Percentiles rank a stretch among this genome's conserved stretches.
These are phyloP conservation scores for Fulmarus glacialis DNA, from an alignment of 2,113 vertebrate genomes.

Conservation along the genomic window DNA sequence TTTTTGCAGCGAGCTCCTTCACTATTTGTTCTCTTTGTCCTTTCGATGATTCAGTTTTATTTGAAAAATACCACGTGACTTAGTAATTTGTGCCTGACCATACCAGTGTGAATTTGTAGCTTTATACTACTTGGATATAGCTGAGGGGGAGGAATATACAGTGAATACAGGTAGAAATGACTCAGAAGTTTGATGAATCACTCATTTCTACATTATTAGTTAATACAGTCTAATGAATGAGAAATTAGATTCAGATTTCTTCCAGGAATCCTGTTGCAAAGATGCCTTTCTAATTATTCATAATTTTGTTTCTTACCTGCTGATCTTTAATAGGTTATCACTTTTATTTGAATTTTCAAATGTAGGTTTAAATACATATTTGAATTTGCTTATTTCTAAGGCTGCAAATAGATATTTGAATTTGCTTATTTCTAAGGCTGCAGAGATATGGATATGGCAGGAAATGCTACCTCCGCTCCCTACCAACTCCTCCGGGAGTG, in stretches of 20 bases:
- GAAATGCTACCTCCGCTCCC: neutral
- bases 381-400: neutral
- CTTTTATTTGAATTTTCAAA: neutral
- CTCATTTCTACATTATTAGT: conserved; percentile 10
- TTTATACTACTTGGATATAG: conserved; percentile 18
- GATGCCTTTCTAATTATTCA: neutral
- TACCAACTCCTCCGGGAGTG: neutral
- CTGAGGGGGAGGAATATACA: neutral
- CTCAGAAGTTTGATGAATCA: conserved; percentile 17
- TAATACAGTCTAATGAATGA: neutral
- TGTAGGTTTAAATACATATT: neutral
- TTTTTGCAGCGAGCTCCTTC: neutral
- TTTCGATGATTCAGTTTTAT: conserved; percentile 59
- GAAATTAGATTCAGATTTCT: neutral
- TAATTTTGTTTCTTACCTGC: neutral
- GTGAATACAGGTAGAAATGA: conserved; percentile 41
- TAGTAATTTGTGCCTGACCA: conserved; percentile 44
- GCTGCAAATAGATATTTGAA: neutral
- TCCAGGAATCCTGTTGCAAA: neutral
- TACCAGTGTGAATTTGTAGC: neutral
- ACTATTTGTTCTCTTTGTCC: conserved; percentile 54
- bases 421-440: neutral
- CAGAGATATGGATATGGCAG: neutral
- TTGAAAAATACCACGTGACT: conserved; percentile 58
- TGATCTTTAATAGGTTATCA: neutral